Evolutionary conservation across 2,113 vertebrate species (phyloP).

Genomic region (Himantopus leucocephalus): DNA sequence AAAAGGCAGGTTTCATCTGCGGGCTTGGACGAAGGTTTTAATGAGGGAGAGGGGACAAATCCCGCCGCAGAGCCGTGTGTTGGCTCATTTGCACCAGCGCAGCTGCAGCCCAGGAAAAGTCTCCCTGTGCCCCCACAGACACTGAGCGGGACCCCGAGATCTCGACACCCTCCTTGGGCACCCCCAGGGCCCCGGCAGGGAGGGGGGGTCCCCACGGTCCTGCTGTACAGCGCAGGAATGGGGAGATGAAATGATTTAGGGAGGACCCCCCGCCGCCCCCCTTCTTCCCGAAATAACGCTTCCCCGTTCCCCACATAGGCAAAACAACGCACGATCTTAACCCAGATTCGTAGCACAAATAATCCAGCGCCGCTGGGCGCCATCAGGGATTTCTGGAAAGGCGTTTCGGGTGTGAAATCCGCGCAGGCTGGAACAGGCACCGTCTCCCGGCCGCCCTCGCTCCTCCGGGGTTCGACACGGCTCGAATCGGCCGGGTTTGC

Average conservation of each 20-base stretch:
- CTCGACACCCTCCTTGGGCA: fast-evolving
- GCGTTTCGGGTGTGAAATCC: neutral
- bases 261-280: neutral
- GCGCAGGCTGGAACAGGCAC: neutral
- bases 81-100: neutral
- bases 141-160: neutral
- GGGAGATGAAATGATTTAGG: neutral
- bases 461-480: fast-evolving
- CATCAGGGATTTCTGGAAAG: neutral
- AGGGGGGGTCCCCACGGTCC: neutral
- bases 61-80: neutral
- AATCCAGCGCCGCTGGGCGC: neutral
- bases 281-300: neutral
- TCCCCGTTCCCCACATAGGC: neutral
- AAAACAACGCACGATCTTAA: neutral
- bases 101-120: fast-evolving
- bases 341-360: neutral
- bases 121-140: neutral
- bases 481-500: neutral
- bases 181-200: neutral
- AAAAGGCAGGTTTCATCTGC: neutral
- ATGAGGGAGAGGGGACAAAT: neutral
- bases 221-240: fast-evolving
- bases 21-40: neutral
- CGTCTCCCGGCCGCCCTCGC: neutral